Base-by-base conservation (phyloP, 2,888 invertebrate genomes). In the Eupithecia subumbrata region DNA sequence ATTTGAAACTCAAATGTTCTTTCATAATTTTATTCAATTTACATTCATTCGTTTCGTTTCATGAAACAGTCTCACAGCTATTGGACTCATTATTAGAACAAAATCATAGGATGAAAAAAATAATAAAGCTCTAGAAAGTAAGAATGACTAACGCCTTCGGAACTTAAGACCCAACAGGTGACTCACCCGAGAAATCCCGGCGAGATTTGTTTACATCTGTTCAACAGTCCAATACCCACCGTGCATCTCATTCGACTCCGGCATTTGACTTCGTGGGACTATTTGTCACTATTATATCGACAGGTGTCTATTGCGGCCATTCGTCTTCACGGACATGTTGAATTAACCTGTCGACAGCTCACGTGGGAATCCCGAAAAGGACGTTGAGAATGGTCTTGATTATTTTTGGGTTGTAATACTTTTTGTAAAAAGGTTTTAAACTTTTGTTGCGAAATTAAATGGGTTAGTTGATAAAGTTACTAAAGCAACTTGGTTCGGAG, bases 281-380 rank as follows among this genome's bases (percentile, higher is more conserved):
- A 77, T 84, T 83, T 83, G 81, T 84, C 69, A 78, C 82, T 79
- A 84, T 84, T 83, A 83, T 72, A 52, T 52, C 60, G 84, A 84
- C 84, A 82, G 82, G 76, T 81, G 78, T 43, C 75, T 72, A 76
- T 77, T 79, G 78, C 73, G 14, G 71, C 74, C 52, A 78, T 78
- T 73, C 67, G 76, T 76, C 78, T 77, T 73, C 56, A 77, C 18
- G 48, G 66, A 71, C 64, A 68, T 73, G 40, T 74, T 71, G 64
- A 76, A 30, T 52, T 68, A 25, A 74, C 52, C 64, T 37, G 40
- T 66, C 69, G 25, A 14, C 30, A 69, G 48, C 43, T 40, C 43
- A 43, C 68, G 43, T 68, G 43, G 34, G 40, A 68, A 43, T 68
- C 43, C 68, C 68, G 67, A 68, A 68, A 68, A 43, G n/a, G n/a